Conservation (phyloP, 2,113 vertebrate species). For the Neolamprologus tretocephalus region DNA sequence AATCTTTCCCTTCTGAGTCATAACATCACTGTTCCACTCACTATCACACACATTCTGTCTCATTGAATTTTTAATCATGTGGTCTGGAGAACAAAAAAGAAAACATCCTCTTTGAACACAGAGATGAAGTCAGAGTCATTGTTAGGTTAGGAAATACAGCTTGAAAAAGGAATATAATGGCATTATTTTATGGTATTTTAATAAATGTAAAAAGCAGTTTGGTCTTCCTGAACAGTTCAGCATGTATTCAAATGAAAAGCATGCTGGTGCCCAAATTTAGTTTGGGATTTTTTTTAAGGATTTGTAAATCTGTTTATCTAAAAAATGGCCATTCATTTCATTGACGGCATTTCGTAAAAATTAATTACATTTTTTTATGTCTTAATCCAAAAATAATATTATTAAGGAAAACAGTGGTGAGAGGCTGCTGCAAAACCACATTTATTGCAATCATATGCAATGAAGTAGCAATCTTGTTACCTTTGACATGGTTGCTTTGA, state of each 20-base stretch:
- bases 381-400: not conserved
- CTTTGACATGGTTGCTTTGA: not conserved
- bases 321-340: not conserved
- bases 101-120: not conserved
- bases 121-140: rapidly evolving
- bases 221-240: not conserved
- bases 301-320: not conserved
- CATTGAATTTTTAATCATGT: not conserved
- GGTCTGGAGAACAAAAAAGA: not conserved
- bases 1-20: not conserved
- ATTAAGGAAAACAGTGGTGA: not conserved
- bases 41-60: not conserved
- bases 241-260: not conserved
- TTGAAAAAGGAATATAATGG: not conserved
- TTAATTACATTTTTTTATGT: not conserved
- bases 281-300: not conserved
- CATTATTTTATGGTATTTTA: not conserved
- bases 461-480: not conserved
- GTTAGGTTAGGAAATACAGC: not conserved
- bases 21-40: not conserved
- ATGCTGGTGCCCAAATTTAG: not conserved
- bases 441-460: not conserved
- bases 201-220: not conserved
- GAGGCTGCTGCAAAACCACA: not conserved
- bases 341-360: rapidly evolving